phyloP scores from a whole-genome alignment of 2,797 vertebrate species.

The Pseudochaenichthys georgianus region DNA sequence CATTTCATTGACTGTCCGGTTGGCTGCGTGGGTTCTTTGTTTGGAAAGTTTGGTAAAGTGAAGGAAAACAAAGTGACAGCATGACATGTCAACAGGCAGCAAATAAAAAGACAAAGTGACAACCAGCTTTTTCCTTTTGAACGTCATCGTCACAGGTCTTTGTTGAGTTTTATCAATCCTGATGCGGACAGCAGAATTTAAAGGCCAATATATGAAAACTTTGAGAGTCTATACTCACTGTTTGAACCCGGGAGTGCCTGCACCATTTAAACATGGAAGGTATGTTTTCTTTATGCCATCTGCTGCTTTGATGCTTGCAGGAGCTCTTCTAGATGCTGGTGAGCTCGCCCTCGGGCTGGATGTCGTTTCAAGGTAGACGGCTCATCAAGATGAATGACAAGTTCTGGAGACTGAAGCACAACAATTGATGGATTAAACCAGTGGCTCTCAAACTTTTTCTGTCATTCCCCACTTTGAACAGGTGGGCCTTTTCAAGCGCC shows the following conservation, averaged over 20 bases:
- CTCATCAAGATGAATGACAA: slow-evolving; percentile 55
- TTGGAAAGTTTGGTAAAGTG: slow-evolving; percentile 29
- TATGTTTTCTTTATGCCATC: slow-evolving; percentile 44
- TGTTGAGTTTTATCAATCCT: slow-evolving; percentile 12
- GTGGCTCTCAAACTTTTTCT: too few relatives aligned
- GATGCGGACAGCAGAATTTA: not conserved
- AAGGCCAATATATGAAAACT: slow-evolving; percentile 1
- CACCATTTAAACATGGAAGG: slow-evolving; percentile 22
- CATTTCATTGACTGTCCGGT: slow-evolving; percentile 61
- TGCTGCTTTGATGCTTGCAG: slow-evolving; percentile 35
- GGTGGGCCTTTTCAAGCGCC: too few relatives aligned
- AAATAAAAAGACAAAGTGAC: slow-evolving; percentile 12
- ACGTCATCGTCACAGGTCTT: not conserved
- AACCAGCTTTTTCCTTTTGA: not conserved
- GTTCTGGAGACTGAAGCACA: slow-evolving; percentile 27
- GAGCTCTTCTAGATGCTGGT: slow-evolving; percentile 29
- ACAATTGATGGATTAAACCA: slow-evolving; percentile 33
- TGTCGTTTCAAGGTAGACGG: slow-evolving; percentile 41
- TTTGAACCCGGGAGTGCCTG: slow-evolving; percentile 13
- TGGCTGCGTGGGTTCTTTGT: slow-evolving; percentile 17
- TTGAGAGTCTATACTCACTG: not conserved
- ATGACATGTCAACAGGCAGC: slow-evolving; percentile 10
- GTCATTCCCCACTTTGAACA: too few relatives aligned
- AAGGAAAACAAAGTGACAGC: slow-evolving; percentile 23
- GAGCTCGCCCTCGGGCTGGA: slow-evolving; percentile 37